phyloP scores from a whole-genome alignment of 2,888 invertebrate genomes.

The Agrochola lota region DNA sequence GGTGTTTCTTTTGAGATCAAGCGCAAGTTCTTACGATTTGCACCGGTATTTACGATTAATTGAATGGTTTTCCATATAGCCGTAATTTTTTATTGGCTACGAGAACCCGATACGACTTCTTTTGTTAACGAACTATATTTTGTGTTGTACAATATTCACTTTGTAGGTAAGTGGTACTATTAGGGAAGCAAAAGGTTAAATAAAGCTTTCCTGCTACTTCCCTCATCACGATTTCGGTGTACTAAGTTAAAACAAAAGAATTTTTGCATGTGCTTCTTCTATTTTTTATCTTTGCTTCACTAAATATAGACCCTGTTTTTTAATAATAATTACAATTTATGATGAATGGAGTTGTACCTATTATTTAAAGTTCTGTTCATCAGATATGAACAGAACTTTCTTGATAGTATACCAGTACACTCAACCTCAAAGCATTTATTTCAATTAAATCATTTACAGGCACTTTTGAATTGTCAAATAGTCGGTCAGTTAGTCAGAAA shows the following conservation, averaged over 20 bases:
- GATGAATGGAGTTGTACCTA: neutral
- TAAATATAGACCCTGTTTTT: neutral
- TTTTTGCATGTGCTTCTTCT: slow-evolving; percentile 6
- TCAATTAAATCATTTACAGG: no score
- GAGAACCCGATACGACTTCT: slow-evolving; percentile 24
- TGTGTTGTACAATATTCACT: neutral
- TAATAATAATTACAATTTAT: neutral
- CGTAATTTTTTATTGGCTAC: slow-evolving; percentile 32
- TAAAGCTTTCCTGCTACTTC: slow-evolving; percentile 17
- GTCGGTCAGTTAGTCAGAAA: no score
- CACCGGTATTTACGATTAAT: slow-evolving; percentile 43
- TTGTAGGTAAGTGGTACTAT: neutral
- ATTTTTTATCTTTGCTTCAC: neutral
- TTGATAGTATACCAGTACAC: no score
- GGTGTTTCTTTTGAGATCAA: slow-evolving; percentile 26
- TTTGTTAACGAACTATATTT: slow-evolving; percentile 24
- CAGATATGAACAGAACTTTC: no score
- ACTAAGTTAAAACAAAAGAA: slow-evolving; percentile 30
- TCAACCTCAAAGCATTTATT: no score
- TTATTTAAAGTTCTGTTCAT: neutral
- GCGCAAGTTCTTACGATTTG: slow-evolving; percentile 38
- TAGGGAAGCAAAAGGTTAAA: slow-evolving; percentile 3
- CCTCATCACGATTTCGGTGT: slow-evolving; percentile 1
- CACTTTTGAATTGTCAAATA: no score
- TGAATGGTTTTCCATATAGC: slow-evolving; percentile 41